Conservation (phyloP, 37 sponge, comb jelly and placozoan genomes). For the Mnemiopsis leidyi region DNA sequence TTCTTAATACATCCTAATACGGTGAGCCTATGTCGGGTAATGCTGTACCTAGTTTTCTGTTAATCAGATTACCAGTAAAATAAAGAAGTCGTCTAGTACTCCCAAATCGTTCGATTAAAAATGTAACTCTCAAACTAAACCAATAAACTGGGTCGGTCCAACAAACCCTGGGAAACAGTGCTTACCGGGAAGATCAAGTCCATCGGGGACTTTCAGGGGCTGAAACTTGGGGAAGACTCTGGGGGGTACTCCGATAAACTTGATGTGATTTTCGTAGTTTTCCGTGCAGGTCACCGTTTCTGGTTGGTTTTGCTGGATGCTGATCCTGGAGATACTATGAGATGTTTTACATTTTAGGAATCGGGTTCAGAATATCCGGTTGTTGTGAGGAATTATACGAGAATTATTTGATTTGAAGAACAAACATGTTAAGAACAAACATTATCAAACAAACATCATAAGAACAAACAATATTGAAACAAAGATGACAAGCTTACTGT, state of each 20-base stretch:
- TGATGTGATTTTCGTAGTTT: constrained; percentile 59
- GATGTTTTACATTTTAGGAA: not conserved
- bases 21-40: too few relatives aligned
- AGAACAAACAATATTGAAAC: not conserved
- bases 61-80: not conserved
- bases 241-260: constrained; percentile 49
- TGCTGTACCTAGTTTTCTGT: not conserved
- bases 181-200: constrained; percentile 13
- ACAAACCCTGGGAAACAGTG: too few relatives aligned
- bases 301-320: constrained; percentile 8
- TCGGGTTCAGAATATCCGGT: not conserved
- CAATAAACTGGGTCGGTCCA: not conserved
- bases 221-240: constrained; percentile 57
- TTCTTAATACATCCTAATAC: not conserved
- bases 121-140: not conserved
- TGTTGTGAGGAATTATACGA: not conserved
- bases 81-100: not conserved
- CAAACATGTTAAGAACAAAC: too few relatives aligned
- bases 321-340: constrained; percentile 50
- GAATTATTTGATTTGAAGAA: not conserved
- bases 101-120: too few relatives aligned
- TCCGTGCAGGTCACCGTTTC: not conserved
- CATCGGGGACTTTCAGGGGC: constrained; percentile 33
- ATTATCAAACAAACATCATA: too few relatives aligned
- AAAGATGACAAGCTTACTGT: constrained; percentile 36